Evolutionary conservation across 2,113 vertebrate species (phyloP).

Genomic region (Carettochelys insculpta): DNA sequence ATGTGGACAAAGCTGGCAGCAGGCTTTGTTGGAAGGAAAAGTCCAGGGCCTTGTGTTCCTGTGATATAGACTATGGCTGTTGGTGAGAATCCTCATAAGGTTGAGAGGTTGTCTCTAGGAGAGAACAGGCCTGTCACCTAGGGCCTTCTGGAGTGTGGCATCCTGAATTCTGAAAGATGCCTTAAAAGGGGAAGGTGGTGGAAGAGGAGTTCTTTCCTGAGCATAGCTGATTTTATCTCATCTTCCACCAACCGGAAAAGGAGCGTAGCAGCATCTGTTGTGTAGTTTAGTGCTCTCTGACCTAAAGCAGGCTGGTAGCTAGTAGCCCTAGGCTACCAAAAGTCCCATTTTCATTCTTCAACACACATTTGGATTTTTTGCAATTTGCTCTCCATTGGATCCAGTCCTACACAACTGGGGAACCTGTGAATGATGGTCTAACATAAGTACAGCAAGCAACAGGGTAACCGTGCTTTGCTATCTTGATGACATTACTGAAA

Average conservation of each 20-base stretch:
- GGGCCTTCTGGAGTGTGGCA: too few relatives aligned
- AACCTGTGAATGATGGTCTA: neutral
- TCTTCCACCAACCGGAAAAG: too few relatives aligned
- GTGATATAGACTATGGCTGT: too few relatives aligned
- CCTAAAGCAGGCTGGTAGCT: neutral
- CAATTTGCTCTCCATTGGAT: too few relatives aligned
- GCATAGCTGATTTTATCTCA: too few relatives aligned
- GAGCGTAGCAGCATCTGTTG: neutral
- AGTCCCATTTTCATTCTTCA: neutral
- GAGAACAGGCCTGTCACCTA: too few relatives aligned
- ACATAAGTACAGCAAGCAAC: neutral
- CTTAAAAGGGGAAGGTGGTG: neutral
- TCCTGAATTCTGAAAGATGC: neutral
- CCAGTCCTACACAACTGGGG: neutral
- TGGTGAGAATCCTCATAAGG: too few relatives aligned
- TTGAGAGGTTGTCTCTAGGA: too few relatives aligned
- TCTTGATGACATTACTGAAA: neutral
- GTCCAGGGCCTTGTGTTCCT: too few relatives aligned
- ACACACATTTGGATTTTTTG: neutral
- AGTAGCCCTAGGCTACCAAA: neutral
- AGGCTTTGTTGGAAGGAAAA: too few relatives aligned
- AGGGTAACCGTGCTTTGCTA: neutral
- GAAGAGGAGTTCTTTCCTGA: neutral
- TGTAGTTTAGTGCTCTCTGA: neutral
- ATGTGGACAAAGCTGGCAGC: too few relatives aligned